Evolutionary conservation across 2,888 invertebrate genomes (phyloP).

Genomic region (Leptopilina drosophilae): DNA sequence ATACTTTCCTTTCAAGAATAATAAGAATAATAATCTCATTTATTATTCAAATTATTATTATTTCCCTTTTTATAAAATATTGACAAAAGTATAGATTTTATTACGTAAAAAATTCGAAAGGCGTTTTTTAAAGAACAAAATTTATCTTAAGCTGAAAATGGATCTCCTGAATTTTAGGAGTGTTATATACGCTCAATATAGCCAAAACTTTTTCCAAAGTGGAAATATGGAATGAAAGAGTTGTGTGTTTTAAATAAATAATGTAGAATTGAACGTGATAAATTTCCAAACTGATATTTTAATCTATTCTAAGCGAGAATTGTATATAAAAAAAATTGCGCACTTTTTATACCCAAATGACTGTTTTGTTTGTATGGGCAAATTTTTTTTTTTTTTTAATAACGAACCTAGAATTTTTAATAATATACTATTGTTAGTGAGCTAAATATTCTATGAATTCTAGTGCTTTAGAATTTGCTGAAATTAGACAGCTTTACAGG

Average conservation of each 20-base stretch:
- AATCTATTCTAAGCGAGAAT: constrained; percentile 48
- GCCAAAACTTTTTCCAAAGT: neutral
- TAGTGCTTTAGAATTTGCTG: constrained; percentile 12
- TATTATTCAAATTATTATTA: too few relatives aligned
- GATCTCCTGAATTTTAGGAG: constrained; percentile 4
- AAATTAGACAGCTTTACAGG: neutral
- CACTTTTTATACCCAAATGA: constrained; percentile 22
- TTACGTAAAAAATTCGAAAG: neutral
- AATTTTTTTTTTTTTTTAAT: neutral
- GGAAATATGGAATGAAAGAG: neutral
- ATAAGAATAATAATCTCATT: neutral
- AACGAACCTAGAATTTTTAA: neutral
- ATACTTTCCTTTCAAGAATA: neutral
- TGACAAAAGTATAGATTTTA: neutral
- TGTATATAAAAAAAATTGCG: constrained; percentile 18
- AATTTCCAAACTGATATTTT: constrained; percentile 56
- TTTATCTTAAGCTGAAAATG: neutral
- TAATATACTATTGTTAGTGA: constrained; percentile 1
- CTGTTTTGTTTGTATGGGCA: neutral
- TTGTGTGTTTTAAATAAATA: constrained; percentile 50
- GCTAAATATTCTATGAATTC: constrained; percentile 20
- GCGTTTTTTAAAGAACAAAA: neutral
- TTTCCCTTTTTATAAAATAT: neutral
- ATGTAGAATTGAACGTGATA: constrained; percentile 52
- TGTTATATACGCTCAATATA: constrained; percentile 17